Evolutionary conservation across 1,140 invertebrate genomes (phyloP).

Genomic region (Triops longicaudatus): DNA sequence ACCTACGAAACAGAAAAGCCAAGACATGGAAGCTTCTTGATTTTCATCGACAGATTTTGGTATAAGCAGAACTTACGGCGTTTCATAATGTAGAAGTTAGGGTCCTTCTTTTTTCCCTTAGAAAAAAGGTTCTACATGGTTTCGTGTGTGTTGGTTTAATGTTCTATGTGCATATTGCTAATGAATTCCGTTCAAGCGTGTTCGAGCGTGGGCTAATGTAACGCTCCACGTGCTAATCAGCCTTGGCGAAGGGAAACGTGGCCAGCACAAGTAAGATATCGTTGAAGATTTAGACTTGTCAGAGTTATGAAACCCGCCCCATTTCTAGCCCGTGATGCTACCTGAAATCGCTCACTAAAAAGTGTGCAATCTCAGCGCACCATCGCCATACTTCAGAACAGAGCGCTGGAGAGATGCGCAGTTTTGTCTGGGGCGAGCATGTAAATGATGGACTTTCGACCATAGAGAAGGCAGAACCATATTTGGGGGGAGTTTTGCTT

Average conservation of each 20-base stretch:
- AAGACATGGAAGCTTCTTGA: constrained; percentile 3
- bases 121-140: neutral
- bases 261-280: constrained; percentile 6
- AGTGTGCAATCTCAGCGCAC: neutral
- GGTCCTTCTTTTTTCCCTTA: neutral
- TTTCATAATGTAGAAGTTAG: neutral
- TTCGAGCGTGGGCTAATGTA: constrained; percentile 3
- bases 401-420: neutral
- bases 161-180: neutral
- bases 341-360: constrained; percentile 3
- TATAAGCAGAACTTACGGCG: neutral
- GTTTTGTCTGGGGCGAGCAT: neutral
- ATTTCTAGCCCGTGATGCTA: neutral
- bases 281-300: neutral
- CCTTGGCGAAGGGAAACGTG: neutral
- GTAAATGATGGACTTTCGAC: constrained; percentile 3
- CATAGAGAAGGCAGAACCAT: neutral
- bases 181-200: neutral
- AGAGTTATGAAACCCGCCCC: constrained; percentile 6
- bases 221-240: constrained; percentile 14
- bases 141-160: neutral
- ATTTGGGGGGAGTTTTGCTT: neutral
- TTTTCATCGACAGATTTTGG: constrained; percentile 1
- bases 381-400: neutral
- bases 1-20: neutral